phyloP scores from a whole-genome alignment of 2,113 vertebrate genomes.

The Nibea coibor region DNA sequence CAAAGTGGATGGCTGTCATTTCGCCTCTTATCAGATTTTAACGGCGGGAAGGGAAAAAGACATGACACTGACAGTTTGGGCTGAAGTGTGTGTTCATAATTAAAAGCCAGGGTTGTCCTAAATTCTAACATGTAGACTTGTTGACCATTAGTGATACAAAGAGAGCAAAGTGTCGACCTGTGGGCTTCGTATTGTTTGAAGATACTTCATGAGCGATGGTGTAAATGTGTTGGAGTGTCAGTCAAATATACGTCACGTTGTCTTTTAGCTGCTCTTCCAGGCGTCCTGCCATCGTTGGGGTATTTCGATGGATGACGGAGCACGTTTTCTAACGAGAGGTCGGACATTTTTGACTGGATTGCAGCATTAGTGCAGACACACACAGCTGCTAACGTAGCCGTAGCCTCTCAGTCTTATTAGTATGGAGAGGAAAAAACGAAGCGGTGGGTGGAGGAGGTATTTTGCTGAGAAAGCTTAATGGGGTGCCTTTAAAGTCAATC shows the following conservation, averaged over 20 bases:
- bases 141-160: neutral
- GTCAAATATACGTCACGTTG: too few species aligned
- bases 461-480: neutral
- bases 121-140: too few species aligned
- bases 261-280: too few species aligned
- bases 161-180: neutral
- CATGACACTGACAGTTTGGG: neutral
- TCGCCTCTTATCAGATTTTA: conserved; percentile 38
- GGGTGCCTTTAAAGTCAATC: conserved; percentile 8
- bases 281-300: too few species aligned
- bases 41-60: neutral
- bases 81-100: neutral
- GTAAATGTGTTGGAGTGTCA: neutral
- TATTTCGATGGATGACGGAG: too few species aligned
- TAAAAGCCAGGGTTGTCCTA: neutral
- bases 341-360: too few species aligned
- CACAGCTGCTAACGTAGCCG: too few species aligned
- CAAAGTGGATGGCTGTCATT: conserved; percentile 55
- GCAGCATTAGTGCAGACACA: too few species aligned
- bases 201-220: neutral
- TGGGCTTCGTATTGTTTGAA: neutral
- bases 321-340: too few species aligned
- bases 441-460: neutral
- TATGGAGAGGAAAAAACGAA: neutral
- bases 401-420: too few species aligned